Base-by-base conservation (phyloP, 2,797 vertebrate species). In the Fistularia commersonii region DNA sequence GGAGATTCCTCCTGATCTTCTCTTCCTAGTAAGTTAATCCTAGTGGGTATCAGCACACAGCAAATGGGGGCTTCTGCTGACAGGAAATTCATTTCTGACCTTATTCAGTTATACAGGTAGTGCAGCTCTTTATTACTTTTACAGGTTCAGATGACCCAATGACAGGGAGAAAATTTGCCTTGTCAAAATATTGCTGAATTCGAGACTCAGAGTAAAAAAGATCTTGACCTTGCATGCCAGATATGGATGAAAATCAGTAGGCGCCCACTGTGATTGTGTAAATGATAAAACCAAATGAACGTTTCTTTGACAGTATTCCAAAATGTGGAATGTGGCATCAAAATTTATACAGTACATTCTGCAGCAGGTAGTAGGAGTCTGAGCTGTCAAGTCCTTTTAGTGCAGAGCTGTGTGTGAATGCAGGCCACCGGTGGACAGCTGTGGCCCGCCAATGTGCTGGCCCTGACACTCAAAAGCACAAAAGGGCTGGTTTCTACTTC, bases 21-120 rank as follows among this genome's bases (percentile, higher is more conserved):
- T 33, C 69, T 41, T 8, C 38, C 62, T 41, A 64, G 64, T 60
- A 66, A 51, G 61, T 70, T 69, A 43, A 51, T 54, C 69, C 71
- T 56, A 61, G 32, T 8, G 56, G 62, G 57, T 54, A 64, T 70
- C 65, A 57, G 61, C 45, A 1, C 54, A 15, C 64, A 32, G 63
- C 7, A 33, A 32, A 41, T 44, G 59, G 52, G 57, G 67, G 63
- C 60, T 60, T 68, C 50, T 33, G 50, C 66, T 78, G 68, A 78
- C 71, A 59, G 68, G 51, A 79, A 78, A 84, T 83, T 77, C 67
- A 83, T 84, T 80, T 81, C 62, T 81, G 76, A 83, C 81, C 79
- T 56, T 70, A 79, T 81, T 86, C 64, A 67, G 74, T 77, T 72
- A 64, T 75, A 77, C 48, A 11, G 64, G 50, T 62, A 39, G 66